Percentiles rank a stretch among this genome's conserved stretches.
phyloP scores from a whole-genome alignment of 2,888 invertebrate species.

The Acholoe squamosa region DNA sequence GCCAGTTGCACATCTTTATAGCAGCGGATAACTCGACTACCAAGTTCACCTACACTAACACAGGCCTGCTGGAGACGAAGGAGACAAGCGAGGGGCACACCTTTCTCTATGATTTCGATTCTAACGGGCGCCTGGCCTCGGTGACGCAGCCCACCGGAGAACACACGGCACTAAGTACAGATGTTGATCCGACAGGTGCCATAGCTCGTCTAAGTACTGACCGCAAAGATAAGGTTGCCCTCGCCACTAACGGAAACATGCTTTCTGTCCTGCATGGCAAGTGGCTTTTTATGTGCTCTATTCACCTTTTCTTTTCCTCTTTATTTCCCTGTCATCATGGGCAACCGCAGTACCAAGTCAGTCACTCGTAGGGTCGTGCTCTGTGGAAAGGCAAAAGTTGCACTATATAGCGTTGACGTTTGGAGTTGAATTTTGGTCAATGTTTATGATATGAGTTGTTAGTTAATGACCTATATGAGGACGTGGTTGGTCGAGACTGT shows the following conservation, averaged over 20 bases:
- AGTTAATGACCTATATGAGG: conserved; percentile 30
- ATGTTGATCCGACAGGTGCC: conserved; percentile 75
- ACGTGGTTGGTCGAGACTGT: conserved; percentile 46
- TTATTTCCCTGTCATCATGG: conserved; percentile 60
- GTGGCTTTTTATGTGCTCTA: conserved; percentile 69
- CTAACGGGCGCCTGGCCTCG: conserved; percentile 92
- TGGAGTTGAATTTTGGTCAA: conserved; percentile 37
- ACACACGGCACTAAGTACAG: conserved; percentile 87
- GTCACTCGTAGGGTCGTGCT: conserved; percentile 46
- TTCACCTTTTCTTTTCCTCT: conserved; percentile 57
- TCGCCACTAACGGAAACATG: conserved; percentile 83
- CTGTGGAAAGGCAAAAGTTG: conserved; percentile 1
- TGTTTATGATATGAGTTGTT: conserved; percentile 48
- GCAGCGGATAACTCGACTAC: conserved; percentile 97
- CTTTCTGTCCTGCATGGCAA: conserved; percentile 83
- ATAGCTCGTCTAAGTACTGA: conserved; percentile 82
- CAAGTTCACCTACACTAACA: conserved; percentile 94
- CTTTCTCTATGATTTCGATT: conserved; percentile 93
- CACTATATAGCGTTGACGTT: conserved; percentile 11
- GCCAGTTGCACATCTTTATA: conserved; percentile 92
- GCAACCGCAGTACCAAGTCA: conserved; percentile 41
- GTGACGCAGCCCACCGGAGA: conserved; percentile 96
- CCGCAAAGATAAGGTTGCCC: conserved; percentile 80
- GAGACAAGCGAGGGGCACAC: conserved; percentile 83
- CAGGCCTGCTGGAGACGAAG: conserved; percentile 89